These are phyloP conservation scores for Aspidoscelis tigris DNA, from an alignment of 2,113 vertebrate genomes.

Conservation along the genomic window DNA sequence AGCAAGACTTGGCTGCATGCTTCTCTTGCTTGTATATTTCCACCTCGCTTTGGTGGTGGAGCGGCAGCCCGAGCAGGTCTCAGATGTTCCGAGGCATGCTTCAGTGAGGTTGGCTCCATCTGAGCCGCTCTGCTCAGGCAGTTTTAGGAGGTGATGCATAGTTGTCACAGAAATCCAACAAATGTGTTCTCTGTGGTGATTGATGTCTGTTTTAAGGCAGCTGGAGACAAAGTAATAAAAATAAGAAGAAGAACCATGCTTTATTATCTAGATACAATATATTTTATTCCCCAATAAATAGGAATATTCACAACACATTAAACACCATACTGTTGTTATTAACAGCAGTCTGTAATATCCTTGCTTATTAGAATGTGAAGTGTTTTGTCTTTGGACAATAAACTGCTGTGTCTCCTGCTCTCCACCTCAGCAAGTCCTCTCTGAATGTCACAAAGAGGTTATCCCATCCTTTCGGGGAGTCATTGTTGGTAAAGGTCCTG, in stretches of 20 bases:
- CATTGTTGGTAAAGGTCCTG: not conserved
- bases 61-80: not conserved
- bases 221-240: too few relatives aligned
- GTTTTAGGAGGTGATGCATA: not conserved
- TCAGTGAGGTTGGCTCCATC: not conserved
- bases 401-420: not conserved
- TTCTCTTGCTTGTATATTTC: not conserved
- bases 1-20: not conserved
- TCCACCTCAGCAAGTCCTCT: not conserved
- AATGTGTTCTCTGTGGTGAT: not conserved
- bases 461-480: too few relatives aligned
- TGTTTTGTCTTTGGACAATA: not conserved
- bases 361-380: constrained; percentile 3
- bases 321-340: not conserved
- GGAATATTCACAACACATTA: not conserved
- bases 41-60: too few relatives aligned
- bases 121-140: not conserved
- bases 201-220: not conserved
- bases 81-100: not conserved
- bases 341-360: not conserved
- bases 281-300: not conserved
- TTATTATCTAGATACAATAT: not conserved
- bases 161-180: not conserved
- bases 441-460: too few relatives aligned
- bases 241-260: too few relatives aligned